Conservation (phyloP, 2,797 vertebrate genomes). For the Coluber constrictor region DNA sequence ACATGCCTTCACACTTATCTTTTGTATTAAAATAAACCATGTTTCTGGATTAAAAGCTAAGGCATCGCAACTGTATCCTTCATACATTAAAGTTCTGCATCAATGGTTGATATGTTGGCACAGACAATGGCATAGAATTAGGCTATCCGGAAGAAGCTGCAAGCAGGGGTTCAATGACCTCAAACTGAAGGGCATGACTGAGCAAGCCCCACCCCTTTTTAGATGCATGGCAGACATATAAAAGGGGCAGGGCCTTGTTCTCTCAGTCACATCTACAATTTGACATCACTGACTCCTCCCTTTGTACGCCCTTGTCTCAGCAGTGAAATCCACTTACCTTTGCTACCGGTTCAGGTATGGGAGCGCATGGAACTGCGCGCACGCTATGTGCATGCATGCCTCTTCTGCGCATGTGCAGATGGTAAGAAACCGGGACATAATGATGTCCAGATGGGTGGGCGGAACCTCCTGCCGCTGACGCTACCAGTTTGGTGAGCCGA, state of each 20-base stretch:
- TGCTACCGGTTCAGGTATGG: too few species aligned
- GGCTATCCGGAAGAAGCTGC: not conserved
- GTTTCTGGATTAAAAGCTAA: not conserved
- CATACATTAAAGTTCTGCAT: not conserved
- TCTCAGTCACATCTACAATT: not conserved
- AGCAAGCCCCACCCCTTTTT: not conserved
- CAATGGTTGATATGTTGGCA: not conserved
- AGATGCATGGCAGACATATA: not conserved
- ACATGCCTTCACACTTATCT: not conserved
- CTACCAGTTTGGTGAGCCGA: too few species aligned
- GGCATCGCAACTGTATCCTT: not conserved
- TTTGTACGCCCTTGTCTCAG: not conserved
- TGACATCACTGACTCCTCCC: not conserved
- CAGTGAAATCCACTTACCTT: too few species aligned
- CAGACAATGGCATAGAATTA: not conserved
- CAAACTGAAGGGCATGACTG: not conserved
- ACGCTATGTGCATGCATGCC: rapidly evolving
- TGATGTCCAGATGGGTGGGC: too few species aligned
- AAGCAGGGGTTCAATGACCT: not conserved
- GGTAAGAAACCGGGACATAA: too few species aligned
- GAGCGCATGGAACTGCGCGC: rapidly evolving
- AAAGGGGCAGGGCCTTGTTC: not conserved
- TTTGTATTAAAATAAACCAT: not conserved
- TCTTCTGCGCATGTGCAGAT: too few species aligned
- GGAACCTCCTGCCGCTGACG: too few species aligned